phyloP scores from a whole-genome alignment of 1,140 invertebrate species.

The Holotrichia oblita region DNA sequence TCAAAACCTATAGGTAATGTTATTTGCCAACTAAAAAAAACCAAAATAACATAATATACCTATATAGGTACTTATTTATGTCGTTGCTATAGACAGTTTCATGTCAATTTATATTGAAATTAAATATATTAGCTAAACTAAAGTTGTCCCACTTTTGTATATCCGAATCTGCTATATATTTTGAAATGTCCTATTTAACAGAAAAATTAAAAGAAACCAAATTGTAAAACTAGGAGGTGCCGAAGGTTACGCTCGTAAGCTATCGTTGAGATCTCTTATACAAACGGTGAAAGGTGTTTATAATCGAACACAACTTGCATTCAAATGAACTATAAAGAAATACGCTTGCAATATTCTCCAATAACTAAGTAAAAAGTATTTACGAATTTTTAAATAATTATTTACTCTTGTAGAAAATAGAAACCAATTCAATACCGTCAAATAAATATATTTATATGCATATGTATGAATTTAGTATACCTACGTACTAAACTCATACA shows the following conservation, averaged over 20 bases:
- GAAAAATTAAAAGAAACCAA: not conserved
- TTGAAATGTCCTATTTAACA: not conserved
- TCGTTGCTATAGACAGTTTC: too few species aligned
- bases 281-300: conserved; percentile 42
- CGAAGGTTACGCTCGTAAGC: conserved; percentile 39
- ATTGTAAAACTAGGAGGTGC: not conserved
- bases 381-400: not conserved
- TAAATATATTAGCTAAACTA: too few species aligned
- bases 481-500: not conserved
- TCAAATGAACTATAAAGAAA: conserved; percentile 4
- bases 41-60: too few species aligned
- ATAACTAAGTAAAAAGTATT: not conserved
- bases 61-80: too few species aligned
- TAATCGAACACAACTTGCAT: conserved; percentile 15
- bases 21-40: too few species aligned
- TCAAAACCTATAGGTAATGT: not conserved
- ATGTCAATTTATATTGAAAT: too few species aligned
- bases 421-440: too few species aligned
- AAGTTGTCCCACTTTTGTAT: too few species aligned
- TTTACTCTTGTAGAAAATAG: too few species aligned
- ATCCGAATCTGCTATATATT: too few species aligned
- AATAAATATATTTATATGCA: too few species aligned
- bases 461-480: too few species aligned
- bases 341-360: not conserved
- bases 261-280: conserved; percentile 42